Evolutionary conservation across 2,888 invertebrate genomes (phyloP).

Genomic region (Trisateles emortualis): DNA sequence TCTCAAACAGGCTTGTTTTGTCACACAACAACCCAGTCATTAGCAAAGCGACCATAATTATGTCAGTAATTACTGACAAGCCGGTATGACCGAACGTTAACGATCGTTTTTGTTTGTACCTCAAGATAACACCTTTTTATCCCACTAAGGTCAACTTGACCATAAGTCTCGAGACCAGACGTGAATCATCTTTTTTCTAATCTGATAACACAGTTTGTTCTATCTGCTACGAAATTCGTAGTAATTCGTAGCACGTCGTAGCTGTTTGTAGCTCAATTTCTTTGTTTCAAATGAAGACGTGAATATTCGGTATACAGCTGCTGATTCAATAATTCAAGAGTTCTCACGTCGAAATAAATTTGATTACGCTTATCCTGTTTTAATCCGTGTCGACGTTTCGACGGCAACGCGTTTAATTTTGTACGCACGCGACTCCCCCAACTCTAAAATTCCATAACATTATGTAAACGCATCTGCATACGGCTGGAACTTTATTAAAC

Average conservation of each 20-base stretch:
- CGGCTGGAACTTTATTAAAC: slow-evolving; percentile 69
- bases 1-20: not conserved
- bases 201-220: not conserved
- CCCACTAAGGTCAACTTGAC: slow-evolving; percentile 9
- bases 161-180: slow-evolving; percentile 3
- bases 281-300: slow-evolving; percentile 4
- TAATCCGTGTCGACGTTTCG: slow-evolving; percentile 38
- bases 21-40: not conserved
- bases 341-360: slow-evolving; percentile 46
- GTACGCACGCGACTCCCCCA: slow-evolving; percentile 20
- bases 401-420: slow-evolving; percentile 38
- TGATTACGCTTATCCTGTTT: slow-evolving; percentile 44
- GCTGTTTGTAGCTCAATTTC: not conserved
- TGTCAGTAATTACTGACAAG: not conserved
- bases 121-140: slow-evolving; percentile 18
- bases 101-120: slow-evolving; percentile 42
- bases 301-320: not conserved
- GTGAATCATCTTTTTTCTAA: slow-evolving; percentile 28
- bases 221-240: not conserved
- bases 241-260: not conserved
- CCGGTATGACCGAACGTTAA: slow-evolving; percentile 20
- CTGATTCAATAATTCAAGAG: slow-evolving; percentile 46
- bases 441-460: slow-evolving; percentile 54
- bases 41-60: not conserved
- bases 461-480: slow-evolving; percentile 67